These are phyloP conservation scores for Lamellibrachia columna DNA, from an alignment of 2,888 invertebrate species.

Conservation along the genomic window DNA sequence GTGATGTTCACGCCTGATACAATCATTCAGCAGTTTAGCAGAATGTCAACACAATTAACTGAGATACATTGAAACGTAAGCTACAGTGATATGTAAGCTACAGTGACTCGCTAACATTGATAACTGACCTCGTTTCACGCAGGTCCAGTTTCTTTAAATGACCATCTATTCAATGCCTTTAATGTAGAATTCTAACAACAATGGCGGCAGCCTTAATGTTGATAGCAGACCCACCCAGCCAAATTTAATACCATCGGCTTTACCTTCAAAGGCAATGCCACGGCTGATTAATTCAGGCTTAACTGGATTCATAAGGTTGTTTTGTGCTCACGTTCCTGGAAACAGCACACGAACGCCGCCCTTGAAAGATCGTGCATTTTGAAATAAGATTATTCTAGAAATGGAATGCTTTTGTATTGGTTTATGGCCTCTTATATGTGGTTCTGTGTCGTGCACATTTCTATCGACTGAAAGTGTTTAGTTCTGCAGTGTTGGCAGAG, in stretches of 20 bases:
- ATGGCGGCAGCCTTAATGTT: neutral
- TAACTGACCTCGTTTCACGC: neutral
- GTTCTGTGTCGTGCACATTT: neutral
- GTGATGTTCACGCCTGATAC: neutral
- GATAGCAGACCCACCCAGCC: neutral
- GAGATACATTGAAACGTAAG: neutral
- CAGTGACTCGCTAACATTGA: neutral
- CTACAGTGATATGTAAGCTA: neutral
- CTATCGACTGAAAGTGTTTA: neutral
- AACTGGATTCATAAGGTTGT: neutral
- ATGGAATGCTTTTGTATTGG: neutral
- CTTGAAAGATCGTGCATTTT: neutral
- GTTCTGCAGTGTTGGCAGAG: neutral
- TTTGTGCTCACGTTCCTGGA: neutral
- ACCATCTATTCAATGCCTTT: neutral
- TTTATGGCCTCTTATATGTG: neutral
- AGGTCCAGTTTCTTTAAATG: neutral
- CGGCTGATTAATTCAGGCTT: neutral
- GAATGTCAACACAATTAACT: neutral
- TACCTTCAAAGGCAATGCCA: neutral
- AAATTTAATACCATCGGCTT: neutral
- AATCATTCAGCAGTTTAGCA: neutral
- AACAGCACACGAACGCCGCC: neutral
- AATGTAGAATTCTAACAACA: neutral
- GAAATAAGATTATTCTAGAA: conserved; percentile 5